Base-by-base conservation (phyloP, 2,797 vertebrate genomes). In the Bradypodion pumilum region DNA sequence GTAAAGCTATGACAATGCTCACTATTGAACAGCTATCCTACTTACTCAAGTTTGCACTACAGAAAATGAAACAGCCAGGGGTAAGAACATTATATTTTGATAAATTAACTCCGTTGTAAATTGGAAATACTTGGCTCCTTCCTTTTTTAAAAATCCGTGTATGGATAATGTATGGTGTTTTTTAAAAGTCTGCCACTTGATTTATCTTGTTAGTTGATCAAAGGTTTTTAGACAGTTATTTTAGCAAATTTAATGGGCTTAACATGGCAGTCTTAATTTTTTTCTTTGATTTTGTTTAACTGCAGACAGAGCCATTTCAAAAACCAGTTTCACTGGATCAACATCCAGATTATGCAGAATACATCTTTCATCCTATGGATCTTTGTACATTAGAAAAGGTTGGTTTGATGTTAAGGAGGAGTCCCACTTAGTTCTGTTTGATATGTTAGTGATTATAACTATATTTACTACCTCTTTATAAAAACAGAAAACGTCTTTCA, bases 61-160 rank as follows among this genome's bases (percentile, higher is more conserved):
- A 99, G 96, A 99, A 99, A 96, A 99, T 99, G 97, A 99, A 99
- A 93, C 98, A 99, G 91, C 98, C 98, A 75, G 98, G 98, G 97
- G 98, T 99, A 97, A 98, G 98, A 78, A 87, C 66, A 44, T 68
- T 7, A 7, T 29, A 3, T 63, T 70, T 87, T 56, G 74, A 77
- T 25, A 56, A 63, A 29, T 83, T 42, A 68, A 46, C 8, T 76
- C 25, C 19, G 7, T 49, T 78, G 35, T 32, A 35, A 62, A 35
- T 75, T 80, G 5, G n/a, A n/a, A n/a, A n/a, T n/a, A n/a, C n/a
- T n/a, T n/a, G n/a, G 60, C 32, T 2, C 21, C 15, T 13, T 21
- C 15, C 13, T 19, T 23, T 37, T 80, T 68, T 56, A 49, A 46
- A 1, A 16, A 52, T 15, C 52, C 15, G 49, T n/a, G n/a, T 35